A percentile compares a stretch with the other conserved stretches of the same genome.
Conservation (phyloP, 2,888 invertebrate species). For the Drosophila seclusa region DNA sequence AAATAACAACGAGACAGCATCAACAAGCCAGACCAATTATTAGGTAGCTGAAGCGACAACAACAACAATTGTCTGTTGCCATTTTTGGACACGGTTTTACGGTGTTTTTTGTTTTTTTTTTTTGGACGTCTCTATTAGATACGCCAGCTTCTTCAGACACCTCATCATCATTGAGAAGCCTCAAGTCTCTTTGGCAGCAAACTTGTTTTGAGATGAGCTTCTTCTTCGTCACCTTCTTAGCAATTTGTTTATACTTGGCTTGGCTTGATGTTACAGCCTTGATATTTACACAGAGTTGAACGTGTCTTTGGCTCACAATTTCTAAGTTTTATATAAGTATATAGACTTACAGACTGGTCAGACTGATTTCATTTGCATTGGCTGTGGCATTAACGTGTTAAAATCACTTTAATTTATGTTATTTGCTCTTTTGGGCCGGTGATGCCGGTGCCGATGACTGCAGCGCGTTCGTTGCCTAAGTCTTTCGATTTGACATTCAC, state of each 20-base stretch:
- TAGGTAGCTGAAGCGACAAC: slow-evolving; percentile 58
- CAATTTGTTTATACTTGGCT: slow-evolving; percentile 60
- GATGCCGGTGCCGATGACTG: neutral
- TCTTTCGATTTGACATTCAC: slow-evolving; percentile 63
- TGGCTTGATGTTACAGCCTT: slow-evolving; percentile 52
- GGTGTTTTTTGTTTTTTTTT: slow-evolving; percentile 18
- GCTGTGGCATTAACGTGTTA: slow-evolving; percentile 39
- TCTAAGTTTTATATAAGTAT: slow-evolving; percentile 53
- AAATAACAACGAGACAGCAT: slow-evolving; percentile 29
- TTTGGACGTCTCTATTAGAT: slow-evolving; percentile 73
- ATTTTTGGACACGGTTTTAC: slow-evolving; percentile 66
- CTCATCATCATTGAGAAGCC: slow-evolving; percentile 40
- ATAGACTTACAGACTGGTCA: slow-evolving; percentile 33
- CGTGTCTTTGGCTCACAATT: slow-evolving; percentile 38
- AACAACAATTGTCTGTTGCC: slow-evolving; percentile 36
- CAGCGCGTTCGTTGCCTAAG: slow-evolving; percentile 52
- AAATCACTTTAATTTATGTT: slow-evolving; percentile 68
- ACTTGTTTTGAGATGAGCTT: slow-evolving; percentile 52
- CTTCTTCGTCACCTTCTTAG: slow-evolving; percentile 69
- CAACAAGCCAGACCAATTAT: slow-evolving; percentile 56
- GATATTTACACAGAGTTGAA: slow-evolving; percentile 76
- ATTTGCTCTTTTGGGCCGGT: slow-evolving; percentile 50
- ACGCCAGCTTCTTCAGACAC: slow-evolving; percentile 30
- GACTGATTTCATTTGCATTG: slow-evolving; percentile 66
- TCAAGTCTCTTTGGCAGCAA: slow-evolving; percentile 35